phyloP scores from a whole-genome alignment of 2,888 invertebrate genomes.

The Nymphalis c-album region DNA sequence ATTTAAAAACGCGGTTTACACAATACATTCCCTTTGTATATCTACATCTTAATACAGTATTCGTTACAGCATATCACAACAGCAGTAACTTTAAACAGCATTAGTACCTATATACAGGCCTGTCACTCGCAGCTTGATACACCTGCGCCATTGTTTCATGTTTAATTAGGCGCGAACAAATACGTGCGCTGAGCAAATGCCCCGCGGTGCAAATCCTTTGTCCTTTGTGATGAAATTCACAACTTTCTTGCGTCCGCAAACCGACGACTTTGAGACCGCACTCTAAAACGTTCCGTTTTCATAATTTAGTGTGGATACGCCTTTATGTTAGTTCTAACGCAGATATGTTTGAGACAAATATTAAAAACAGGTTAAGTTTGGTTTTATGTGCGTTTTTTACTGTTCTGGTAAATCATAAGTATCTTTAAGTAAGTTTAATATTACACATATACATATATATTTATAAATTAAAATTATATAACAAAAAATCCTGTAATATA shows the following conservation, averaged over 20 bases:
- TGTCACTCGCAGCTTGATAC: constrained; percentile 55
- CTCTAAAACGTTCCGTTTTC: constrained; percentile 67
- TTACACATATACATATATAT: too few relatives aligned
- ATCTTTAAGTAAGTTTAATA: too few relatives aligned
- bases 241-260: constrained; percentile 71
- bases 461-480: too few relatives aligned
- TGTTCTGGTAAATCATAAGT: too few relatives aligned
- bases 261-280: constrained; percentile 66
- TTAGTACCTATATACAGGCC: constrained; percentile 52
- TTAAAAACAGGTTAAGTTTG: not conserved
- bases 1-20: too few relatives aligned
- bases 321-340: constrained; percentile 12
- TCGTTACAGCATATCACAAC: constrained; percentile 5
- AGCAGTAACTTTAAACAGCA: constrained; percentile 38
- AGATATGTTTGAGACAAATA: constrained; percentile 2
- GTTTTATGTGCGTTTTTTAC: not conserved
- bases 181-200: constrained; percentile 73
- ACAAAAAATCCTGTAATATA: too few relatives aligned
- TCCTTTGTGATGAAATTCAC: constrained; percentile 72
- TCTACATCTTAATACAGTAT: not conserved
- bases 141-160: constrained; percentile 64
- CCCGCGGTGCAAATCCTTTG: constrained; percentile 70
- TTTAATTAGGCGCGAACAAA: constrained; percentile 80
- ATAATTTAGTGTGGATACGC: constrained; percentile 53
- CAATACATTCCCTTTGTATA: too few relatives aligned